Evolutionary conservation across 2,113 vertebrate genomes (phyloP).

Genomic region (Lucifuga dentata): DNA sequence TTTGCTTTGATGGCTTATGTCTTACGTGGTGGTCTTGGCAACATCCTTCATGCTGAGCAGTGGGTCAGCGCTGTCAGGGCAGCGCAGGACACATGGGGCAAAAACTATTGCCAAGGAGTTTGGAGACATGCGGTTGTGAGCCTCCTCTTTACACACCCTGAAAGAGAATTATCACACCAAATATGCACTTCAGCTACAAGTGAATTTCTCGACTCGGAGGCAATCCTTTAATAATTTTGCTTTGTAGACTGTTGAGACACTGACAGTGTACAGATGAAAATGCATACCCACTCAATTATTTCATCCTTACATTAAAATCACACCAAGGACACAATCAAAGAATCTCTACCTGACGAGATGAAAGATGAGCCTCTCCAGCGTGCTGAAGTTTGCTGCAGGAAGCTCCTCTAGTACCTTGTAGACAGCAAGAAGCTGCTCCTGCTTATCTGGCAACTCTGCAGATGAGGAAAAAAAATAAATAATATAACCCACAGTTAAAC

Average conservation of each 20-base stretch:
- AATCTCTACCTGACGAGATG: constrained; percentile 92
- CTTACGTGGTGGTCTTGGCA: constrained; percentile 95
- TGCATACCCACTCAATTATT: too few species aligned
- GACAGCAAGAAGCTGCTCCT: constrained; percentile 91
- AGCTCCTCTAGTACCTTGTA: constrained; percentile 93
- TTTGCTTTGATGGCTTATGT: constrained; percentile 6
- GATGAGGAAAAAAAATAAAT: not conserved
- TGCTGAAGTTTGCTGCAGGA: constrained; percentile 88
- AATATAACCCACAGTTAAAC: not conserved
- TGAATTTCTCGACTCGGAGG: too few species aligned
- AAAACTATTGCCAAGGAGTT: constrained; percentile 96
- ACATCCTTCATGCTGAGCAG: constrained; percentile 98
- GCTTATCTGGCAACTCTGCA: constrained; percentile 92
- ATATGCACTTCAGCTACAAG: not conserved
- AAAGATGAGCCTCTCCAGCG: constrained; percentile 94
- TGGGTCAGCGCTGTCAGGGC: constrained; percentile 92
- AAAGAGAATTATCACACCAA: constrained; percentile 4
- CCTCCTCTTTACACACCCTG: constrained; percentile 94
- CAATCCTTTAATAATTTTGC: too few species aligned
- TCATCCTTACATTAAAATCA: not conserved
- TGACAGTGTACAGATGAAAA: too few species aligned
- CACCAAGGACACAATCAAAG: not conserved
- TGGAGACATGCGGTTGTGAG: constrained; percentile 95
- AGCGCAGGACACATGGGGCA: constrained; percentile 94
- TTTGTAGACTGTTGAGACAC: too few species aligned